Conservation (phyloP, 2,797 vertebrate genomes). For the Galago senegalensis region DNA sequence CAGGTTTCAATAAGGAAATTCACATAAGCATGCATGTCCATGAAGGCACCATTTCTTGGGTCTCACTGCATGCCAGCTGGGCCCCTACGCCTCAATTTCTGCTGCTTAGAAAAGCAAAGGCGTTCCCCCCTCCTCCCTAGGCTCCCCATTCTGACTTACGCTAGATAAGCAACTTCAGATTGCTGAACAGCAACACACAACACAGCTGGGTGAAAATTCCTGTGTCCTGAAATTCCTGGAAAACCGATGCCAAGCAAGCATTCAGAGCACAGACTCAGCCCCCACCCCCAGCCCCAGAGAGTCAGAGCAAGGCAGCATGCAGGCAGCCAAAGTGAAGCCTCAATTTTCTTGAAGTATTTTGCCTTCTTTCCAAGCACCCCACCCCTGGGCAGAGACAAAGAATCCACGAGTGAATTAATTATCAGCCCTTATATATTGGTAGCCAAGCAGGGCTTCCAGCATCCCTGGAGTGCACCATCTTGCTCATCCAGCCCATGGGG, state of each 20-base stretch:
- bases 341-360: conserved; percentile 39
- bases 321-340: neutral
- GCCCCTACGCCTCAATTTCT: conserved; percentile 81
- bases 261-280: conserved; percentile 1
- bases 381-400: neutral
- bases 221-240: conserved; percentile 86
- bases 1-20: neutral
- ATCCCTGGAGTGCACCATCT: neutral
- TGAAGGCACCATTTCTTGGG: conserved; percentile 49
- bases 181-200: conserved; percentile 82
- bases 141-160: conserved; percentile 80
- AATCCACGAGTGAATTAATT: conserved; percentile 41
- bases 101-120: conserved; percentile 75
- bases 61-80: conserved; percentile 75
- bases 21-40: conserved; percentile 8
- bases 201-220: conserved; percentile 85
- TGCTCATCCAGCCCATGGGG: neutral
- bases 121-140: conserved; percentile 56
- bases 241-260: conserved; percentile 78
- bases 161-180: conserved; percentile 86
- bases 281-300: neutral
- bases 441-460: neutral
- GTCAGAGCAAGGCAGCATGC: neutral
- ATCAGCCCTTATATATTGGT: neutral
- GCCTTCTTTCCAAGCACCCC: neutral